phyloP scores from a whole-genome alignment of 2,888 invertebrate species.

The Celastrina argiolus region DNA sequence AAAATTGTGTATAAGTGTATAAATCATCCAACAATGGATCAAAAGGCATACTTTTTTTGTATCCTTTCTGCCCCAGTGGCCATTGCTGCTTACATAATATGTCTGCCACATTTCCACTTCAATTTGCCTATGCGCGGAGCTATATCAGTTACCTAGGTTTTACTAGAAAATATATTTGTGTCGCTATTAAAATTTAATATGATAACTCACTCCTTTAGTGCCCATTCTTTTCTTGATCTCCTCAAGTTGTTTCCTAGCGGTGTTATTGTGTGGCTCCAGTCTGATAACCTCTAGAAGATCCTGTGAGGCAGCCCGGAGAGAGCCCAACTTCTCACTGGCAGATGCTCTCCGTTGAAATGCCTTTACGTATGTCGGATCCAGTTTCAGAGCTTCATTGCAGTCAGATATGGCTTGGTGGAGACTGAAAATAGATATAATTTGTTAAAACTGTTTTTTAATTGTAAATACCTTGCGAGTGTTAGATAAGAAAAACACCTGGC shows the following conservation, averaged over 20 bases:
- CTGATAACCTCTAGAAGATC: conserved; percentile 84
- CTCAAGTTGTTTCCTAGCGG: conserved; percentile 79
- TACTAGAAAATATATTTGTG: no score
- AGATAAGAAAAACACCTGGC: no score
- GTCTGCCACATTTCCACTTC: no score
- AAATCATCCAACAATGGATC: no score
- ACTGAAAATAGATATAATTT: conserved; percentile 52
- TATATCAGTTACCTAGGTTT: no score
- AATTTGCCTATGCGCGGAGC: no score
- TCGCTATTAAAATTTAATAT: conserved; percentile 21
- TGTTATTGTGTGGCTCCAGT: conserved; percentile 88
- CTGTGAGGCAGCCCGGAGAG: conserved; percentile 82
- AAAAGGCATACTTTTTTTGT: no score
- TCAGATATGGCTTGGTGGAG: conserved; percentile 86
- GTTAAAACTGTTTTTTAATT: conserved; percentile 41
- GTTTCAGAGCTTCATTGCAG: conserved; percentile 86
- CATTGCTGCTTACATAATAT: no score
- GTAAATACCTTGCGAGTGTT: no score
- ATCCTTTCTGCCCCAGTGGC: no score
- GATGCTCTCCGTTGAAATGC: conserved; percentile 89
- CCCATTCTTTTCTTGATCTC: conserved; percentile 50
- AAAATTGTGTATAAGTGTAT: no score
- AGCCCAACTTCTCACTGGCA: conserved; percentile 84
- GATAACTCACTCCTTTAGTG: conserved; percentile 64
- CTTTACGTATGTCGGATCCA: conserved; percentile 89